A percentile compares a stretch with the other conserved stretches of the same genome.
Evolutionary conservation across 2,797 vertebrate genomes (phyloP).

Genomic region (Neoniphon sammara): DNA sequence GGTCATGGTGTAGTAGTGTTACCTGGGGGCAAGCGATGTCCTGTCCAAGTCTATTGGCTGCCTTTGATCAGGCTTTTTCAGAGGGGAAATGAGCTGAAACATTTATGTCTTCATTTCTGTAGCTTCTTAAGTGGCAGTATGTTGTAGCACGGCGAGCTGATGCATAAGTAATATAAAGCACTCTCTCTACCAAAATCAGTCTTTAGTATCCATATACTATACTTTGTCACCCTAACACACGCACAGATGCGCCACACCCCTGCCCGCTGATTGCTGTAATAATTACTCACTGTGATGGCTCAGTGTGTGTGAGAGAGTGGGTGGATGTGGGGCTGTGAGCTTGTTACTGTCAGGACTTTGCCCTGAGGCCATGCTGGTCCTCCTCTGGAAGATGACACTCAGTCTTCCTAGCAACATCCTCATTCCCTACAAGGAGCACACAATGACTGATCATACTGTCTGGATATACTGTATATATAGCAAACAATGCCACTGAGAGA

Average conservation of each 20-base stretch:
- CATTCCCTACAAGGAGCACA: constrained; percentile 57
- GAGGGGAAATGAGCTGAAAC: background rate
- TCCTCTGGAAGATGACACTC: constrained; percentile 62
- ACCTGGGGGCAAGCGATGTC: no score
- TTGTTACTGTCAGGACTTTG: constrained; percentile 75
- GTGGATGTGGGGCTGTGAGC: constrained; percentile 50
- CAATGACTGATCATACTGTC: constrained; percentile 47
- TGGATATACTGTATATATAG: constrained; percentile 19
- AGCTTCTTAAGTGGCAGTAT: background rate
- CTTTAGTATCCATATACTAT: background rate
- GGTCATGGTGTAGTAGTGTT: no score
- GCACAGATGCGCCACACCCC: background rate
- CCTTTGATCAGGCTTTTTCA: constrained; percentile 5
- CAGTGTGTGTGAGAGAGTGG: constrained; percentile 17
- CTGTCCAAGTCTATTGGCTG: no score
- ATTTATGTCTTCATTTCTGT: background rate
- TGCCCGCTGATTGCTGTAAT: constrained; percentile 41
- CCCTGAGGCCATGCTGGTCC: constrained; percentile 70
- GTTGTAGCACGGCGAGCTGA: background rate
- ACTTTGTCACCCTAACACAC: constrained; percentile 8
- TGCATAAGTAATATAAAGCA: background rate
- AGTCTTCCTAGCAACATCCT: constrained; percentile 64
- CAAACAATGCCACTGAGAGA: background rate
- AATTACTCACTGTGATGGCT: constrained; percentile 35
- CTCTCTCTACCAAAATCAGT: constrained; percentile 1